Evolutionary conservation across 1,140 invertebrate genomes (phyloP), one percentile per base, ranked within the genome.

Genomic region (Lepidurus apus): DNA sequence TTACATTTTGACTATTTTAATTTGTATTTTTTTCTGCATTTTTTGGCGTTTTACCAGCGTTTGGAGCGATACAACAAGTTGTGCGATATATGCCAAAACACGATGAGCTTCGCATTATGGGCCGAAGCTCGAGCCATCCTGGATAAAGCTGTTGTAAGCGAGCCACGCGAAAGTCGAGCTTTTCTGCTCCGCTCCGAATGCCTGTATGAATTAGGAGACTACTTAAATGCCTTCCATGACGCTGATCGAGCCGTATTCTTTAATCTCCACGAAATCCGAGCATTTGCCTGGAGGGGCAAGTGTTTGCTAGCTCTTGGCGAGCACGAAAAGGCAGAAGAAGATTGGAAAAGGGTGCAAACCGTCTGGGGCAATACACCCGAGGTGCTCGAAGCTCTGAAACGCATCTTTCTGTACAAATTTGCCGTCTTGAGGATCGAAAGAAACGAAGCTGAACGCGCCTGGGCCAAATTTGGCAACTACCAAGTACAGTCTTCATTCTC

Each of bases 91-190:
- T 65, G 53, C 53, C 53, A 13, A 65, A 65, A 65, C 53, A 65
- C 53, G 4, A 65, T 65, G 53, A 65, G 53, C 13, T 65, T 65
- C 53, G 53, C 53, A 21, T 65, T 65, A 65, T 65, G 17, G 17
- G 53, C 53, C n/a, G 53, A 65, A 65, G 53, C 53, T 21, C 53
- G 53, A 13, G 53, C 53, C 8, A 65, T 65, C 21, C 53, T 65
- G 17, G 53, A 65, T 65, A 65, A 65, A 65, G 53, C 53, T 65
- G 53, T 65, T 21, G 53, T 65, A 7, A 65, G 53, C 53, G 53
- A 65, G 21, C 53, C 53, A 13, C 53, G 53, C n/a, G 53, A 65
- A 65, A 21, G 9, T 17, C 53, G 53, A 65, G 53, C 53, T n/a
- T 65, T 65, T 65, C 53, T 65, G 2, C 53, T 65, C 17, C 53